A percentile compares a stretch with the other conserved stretches of the same genome.
phyloP scores from a whole-genome alignment of 2,797 vertebrate species.

The Propithecus deckenii region DNA sequence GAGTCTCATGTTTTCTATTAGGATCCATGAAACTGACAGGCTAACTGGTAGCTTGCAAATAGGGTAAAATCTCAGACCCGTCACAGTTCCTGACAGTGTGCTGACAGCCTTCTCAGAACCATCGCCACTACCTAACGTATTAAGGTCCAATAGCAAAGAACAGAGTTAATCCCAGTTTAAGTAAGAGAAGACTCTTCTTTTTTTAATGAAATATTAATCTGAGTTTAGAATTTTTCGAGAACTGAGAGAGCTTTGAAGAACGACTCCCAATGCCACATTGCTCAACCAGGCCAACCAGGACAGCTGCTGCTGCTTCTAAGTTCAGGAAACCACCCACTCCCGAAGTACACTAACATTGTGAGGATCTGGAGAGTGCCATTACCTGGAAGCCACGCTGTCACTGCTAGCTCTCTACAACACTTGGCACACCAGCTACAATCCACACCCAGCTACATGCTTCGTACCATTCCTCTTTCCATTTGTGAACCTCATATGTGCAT shows the following conservation, averaged over 20 bases:
- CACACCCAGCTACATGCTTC: not conserved
- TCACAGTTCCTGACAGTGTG: not conserved
- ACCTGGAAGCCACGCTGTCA: not conserved
- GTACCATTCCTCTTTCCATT: not conserved
- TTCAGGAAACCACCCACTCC: not conserved
- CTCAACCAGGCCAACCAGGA: not conserved
- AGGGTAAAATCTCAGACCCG: not conserved
- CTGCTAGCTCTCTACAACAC: not conserved
- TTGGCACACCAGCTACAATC: not conserved
- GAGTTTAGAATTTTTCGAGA: not conserved
- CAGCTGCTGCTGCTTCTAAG: not conserved
- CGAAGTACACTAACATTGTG: not conserved
- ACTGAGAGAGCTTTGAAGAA: not conserved
- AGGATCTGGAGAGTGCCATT: not conserved
- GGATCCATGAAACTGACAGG: not conserved
- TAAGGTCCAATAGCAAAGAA: not conserved
- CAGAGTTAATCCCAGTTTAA: conserved; percentile 10
- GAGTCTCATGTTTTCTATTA: not conserved
- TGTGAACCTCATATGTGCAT: not conserved
- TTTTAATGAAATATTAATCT: not conserved
- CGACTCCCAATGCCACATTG: not conserved
- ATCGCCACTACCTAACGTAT: not conserved
- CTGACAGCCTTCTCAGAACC: not conserved
- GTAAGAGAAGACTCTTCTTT: not conserved
- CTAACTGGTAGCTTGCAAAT: not conserved